Percentiles rank a stretch among this genome's conserved stretches.
Evolutionary conservation across 2,797 vertebrate genomes (phyloP).

Genomic region (Ammospiza maritima): DNA sequence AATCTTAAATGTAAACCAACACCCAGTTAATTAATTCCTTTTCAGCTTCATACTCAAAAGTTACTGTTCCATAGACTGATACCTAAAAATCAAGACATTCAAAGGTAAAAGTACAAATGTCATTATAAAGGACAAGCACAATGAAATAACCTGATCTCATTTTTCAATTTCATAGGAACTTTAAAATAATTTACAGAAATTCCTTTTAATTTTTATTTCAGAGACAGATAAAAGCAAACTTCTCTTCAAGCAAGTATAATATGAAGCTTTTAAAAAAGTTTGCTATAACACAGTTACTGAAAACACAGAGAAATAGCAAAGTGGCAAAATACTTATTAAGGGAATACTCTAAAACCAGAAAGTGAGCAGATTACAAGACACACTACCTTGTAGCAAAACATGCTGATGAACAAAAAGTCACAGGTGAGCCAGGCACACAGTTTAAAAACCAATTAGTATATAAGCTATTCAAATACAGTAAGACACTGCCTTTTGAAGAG

Average conservation of each 20-base stretch:
- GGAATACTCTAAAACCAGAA: not conserved
- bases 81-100: not conserved
- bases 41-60: not conserved
- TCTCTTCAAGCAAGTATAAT: not conserved
- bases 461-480: constrained; percentile 70
- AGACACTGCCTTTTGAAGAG: constrained; percentile 70
- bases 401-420: constrained; percentile 64
- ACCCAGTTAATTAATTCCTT: not conserved
- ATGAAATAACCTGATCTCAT: not conserved
- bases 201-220: not conserved
- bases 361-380: constrained; percentile 1
- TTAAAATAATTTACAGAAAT: not conserved
- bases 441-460: constrained; percentile 66
- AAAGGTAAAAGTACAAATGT: not conserved
- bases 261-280: not conserved
- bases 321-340: not conserved
- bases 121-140: not conserved
- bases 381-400: constrained; percentile 78
- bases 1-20: not conserved
- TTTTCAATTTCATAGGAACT: not conserved
- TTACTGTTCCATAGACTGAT: not conserved
- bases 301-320: not conserved
- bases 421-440: constrained; percentile 62
- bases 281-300: not conserved
- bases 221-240: not conserved